These are phyloP conservation scores for Mactromeris polynyma DNA, from an alignment of 2,888 invertebrate species.

Conservation along the genomic window DNA sequence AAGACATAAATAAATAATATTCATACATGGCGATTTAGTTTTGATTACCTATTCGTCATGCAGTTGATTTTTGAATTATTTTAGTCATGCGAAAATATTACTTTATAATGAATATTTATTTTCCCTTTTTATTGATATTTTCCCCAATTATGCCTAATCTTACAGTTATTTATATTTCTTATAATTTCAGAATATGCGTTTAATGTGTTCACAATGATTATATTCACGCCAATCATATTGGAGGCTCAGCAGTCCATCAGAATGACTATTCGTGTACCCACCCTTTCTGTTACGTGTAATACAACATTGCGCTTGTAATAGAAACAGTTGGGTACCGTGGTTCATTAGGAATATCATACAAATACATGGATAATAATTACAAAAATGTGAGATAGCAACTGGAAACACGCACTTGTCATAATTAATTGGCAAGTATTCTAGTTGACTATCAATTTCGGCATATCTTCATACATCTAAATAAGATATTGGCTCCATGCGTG, in stretches of 20 bases:
- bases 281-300: not conserved
- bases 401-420: not conserved
- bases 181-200: not conserved
- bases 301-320: not conserved
- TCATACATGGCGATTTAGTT: not conserved
- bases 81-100: constrained; percentile 9
- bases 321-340: not conserved
- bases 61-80: not conserved
- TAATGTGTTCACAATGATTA: not conserved
- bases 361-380: not conserved
- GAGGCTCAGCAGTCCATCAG: not conserved
- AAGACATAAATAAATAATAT: not conserved
- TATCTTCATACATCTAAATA: not conserved
- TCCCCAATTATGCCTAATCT: not conserved
- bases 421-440: not conserved
- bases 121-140: not conserved
- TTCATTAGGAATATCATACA: not conserved
- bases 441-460: not conserved
- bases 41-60: not conserved
- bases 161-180: not conserved
- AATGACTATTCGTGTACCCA: not conserved
- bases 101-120: not conserved
- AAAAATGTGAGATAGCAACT: not conserved
- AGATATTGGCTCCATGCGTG: not conserved
- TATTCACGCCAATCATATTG: not conserved